Evolutionary conservation across 2,888 invertebrate genomes (phyloP).

Genomic region (Drosophila formosana): DNA sequence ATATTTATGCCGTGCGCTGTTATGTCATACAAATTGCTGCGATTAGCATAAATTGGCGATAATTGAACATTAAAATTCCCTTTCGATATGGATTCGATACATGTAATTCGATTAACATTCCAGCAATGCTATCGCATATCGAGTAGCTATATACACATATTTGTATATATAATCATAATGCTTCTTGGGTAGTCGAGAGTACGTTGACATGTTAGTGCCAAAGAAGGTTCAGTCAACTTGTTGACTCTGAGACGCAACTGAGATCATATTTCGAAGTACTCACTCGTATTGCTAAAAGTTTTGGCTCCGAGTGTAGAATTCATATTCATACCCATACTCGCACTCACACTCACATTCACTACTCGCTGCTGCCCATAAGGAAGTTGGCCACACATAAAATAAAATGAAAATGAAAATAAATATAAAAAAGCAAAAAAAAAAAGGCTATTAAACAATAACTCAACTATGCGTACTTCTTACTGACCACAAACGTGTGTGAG

Average conservation of each 20-base stretch:
- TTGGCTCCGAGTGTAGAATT: slow-evolving; percentile 35
- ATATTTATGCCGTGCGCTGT: background rate
- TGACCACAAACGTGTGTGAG: slow-evolving; percentile 8
- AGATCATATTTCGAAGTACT: slow-evolving; percentile 42
- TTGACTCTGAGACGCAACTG: slow-evolving; percentile 2
- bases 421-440: slow-evolving; percentile 36
- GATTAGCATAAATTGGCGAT: background rate
- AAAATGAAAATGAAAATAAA: slow-evolving; percentile 38
- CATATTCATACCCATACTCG: slow-evolving; percentile 28
- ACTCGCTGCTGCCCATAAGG: slow-evolving; percentile 55
- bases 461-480: slow-evolving; percentile 42
- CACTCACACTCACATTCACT: slow-evolving; percentile 11
- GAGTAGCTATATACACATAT: background rate
- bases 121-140: background rate
- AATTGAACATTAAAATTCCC: background rate
- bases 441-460: slow-evolving; percentile 59
- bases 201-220: slow-evolving; percentile 39
- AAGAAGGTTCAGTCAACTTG: slow-evolving; percentile 51
- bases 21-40: background rate
- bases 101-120: too few species aligned
- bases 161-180: background rate
- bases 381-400: slow-evolving; percentile 44
- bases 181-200: slow-evolving; percentile 9
- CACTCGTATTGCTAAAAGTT: slow-evolving; percentile 16
- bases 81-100: background rate